A percentile compares a stretch with the other conserved stretches of the same genome.
These are phyloP conservation scores for Eurois occulta DNA, from an alignment of 2,888 invertebrate species.

Conservation along the genomic window DNA sequence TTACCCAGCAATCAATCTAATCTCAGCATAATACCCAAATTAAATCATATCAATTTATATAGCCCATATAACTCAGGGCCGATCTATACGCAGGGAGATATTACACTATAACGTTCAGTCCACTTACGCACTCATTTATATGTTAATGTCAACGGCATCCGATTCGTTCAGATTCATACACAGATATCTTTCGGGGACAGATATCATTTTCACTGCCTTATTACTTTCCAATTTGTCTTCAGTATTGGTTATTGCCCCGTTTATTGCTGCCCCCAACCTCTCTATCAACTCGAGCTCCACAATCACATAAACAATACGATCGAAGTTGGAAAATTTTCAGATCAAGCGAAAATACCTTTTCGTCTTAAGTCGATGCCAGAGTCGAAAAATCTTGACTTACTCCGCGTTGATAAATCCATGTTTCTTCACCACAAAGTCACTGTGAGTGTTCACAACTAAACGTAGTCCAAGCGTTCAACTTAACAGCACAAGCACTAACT, in stretches of 20 bases:
- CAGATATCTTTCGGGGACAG: constrained; percentile 86
- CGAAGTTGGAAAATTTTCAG: constrained; percentile 61
- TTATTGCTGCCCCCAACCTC: constrained; percentile 78
- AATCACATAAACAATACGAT: constrained; percentile 60
- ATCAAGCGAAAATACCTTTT: constrained; percentile 84
- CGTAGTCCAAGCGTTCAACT: constrained; percentile 64
- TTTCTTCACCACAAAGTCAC: constrained; percentile 72
- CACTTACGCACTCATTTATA: constrained; percentile 90
- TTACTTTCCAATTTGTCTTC: constrained; percentile 90
- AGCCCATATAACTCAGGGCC: constrained; percentile 76
- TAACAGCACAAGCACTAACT: constrained; percentile 67
- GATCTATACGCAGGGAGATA: constrained; percentile 78
- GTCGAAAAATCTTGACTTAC: constrained; percentile 91
- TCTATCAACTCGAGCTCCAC: constrained; percentile 76
- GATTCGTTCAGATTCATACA: constrained; percentile 86
- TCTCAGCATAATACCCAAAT: constrained; percentile 69
- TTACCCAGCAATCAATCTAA: constrained; percentile 71
- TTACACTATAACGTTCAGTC: constrained; percentile 83
- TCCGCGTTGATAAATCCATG: constrained; percentile 89
- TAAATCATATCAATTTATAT: constrained; percentile 78
- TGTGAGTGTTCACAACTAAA: constrained; percentile 60
- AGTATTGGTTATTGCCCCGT: constrained; percentile 88
- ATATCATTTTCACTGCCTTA: constrained; percentile 90
- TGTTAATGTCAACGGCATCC: constrained; percentile 87
- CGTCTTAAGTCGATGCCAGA: constrained; percentile 89